Evolutionary conservation across 2,797 vertebrate genomes (phyloP).

Genomic region (Cercopithecus petaurista): DNA sequence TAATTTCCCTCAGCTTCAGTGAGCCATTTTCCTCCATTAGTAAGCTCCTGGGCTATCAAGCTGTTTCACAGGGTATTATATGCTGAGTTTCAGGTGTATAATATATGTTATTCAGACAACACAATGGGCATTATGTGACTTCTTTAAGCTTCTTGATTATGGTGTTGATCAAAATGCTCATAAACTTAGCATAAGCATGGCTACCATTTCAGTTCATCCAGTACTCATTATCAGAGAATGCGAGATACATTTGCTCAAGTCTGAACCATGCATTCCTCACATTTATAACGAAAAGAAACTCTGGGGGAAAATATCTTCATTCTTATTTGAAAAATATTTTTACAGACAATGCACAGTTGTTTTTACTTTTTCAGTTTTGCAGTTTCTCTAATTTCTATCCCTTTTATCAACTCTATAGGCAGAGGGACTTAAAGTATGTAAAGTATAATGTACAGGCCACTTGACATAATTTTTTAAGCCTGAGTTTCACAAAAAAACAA

Average conservation of each 20-base stretch:
- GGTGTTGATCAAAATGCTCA: background rate
- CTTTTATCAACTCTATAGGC: conserved; percentile 47
- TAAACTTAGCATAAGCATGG: background rate
- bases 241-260: background rate
- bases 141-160: conserved; percentile 34
- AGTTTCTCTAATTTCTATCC: conserved; percentile 47
- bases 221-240: background rate
- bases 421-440: conserved; percentile 26
- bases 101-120: conserved; percentile 17
- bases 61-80: conserved; percentile 22
- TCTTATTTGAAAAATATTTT: background rate
- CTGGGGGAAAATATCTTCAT: background rate
- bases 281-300: conserved; percentile 21
- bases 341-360: background rate
- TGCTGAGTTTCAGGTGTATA: background rate
- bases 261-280: background rate
- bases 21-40: conserved; percentile 13
- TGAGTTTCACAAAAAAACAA: background rate
- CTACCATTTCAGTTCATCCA: background rate
- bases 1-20: background rate
- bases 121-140: background rate
- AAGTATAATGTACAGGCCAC: background rate
- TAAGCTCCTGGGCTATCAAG: background rate
- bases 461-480: conserved; percentile 15
- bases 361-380: background rate